These are phyloP conservation scores for Ochropleura leucogaster DNA, from an alignment of 2,888 invertebrate genomes.

Conservation along the genomic window DNA sequence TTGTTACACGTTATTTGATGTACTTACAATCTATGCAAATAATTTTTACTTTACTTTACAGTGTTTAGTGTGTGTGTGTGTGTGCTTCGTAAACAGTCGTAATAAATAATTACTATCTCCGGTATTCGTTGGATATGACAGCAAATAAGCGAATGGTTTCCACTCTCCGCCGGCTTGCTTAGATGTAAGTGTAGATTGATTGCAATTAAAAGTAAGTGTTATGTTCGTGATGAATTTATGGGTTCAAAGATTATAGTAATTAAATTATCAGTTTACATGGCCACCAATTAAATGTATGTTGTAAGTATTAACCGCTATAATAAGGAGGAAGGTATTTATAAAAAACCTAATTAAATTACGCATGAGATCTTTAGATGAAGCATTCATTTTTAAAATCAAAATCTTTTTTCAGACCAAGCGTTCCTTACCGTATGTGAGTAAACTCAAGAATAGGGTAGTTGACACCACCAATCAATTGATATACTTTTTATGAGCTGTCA, in stretches of 20 bases:
- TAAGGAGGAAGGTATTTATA: background rate
- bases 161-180: constrained; percentile 1
- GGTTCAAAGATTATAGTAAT: constrained; percentile 37
- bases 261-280: constrained; percentile 20
- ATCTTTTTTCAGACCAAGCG: too few relatives aligned
- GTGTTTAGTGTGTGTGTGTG: too few relatives aligned
- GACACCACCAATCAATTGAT: too few relatives aligned
- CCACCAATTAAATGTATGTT: constrained; percentile 8
- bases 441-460: too few relatives aligned
- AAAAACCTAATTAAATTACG: background rate
- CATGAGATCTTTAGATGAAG: background rate
- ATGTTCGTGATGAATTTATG: constrained; percentile 14
- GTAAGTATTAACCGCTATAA: background rate
- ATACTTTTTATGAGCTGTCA: too few relatives aligned
- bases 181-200: constrained; percentile 6
- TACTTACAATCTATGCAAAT: too few relatives aligned
- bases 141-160: constrained; percentile 22
- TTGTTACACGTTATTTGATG: too few relatives aligned
- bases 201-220: constrained; percentile 37
- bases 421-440: too few relatives aligned
- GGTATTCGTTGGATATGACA: constrained; percentile 14
- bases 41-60: too few relatives aligned
- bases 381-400: background rate
- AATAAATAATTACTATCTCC: constrained; percentile 18
- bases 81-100: background rate